Percentiles rank a stretch among this genome's conserved stretches.
These are phyloP conservation scores for Smutsia temminckii DNA, from an alignment of 2,797 vertebrate species.

Conservation along the genomic window DNA sequence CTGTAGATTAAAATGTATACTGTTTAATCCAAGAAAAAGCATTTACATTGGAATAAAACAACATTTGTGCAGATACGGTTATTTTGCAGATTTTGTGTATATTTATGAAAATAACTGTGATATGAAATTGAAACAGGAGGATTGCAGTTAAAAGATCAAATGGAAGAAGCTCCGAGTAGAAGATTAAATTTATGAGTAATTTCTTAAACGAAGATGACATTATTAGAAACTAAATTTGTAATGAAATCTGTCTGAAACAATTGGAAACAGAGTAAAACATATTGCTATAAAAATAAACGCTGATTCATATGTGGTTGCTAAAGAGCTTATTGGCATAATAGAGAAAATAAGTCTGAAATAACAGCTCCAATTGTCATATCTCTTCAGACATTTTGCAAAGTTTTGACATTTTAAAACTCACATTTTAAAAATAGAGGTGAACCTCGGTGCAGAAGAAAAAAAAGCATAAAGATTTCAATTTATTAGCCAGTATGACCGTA, in stretches of 20 bases:
- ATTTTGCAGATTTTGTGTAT: slow-evolving; percentile 44
- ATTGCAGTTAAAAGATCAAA: slow-evolving; percentile 32
- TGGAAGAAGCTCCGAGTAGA: slow-evolving; percentile 16
- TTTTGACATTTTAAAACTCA: slow-evolving; percentile 40
- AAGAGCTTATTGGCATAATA: not conserved
- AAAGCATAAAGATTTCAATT: not conserved
- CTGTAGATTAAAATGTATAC: slow-evolving; percentile 30
- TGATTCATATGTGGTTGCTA: slow-evolving; percentile 2
- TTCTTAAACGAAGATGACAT: slow-evolving; percentile 45
- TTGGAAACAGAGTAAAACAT: slow-evolving; percentile 43
- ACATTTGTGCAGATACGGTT: not conserved
- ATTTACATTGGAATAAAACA: slow-evolving; percentile 46
- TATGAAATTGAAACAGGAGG: slow-evolving; percentile 30
- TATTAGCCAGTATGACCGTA: not conserved
- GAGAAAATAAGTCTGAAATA: slow-evolving; percentile 34
- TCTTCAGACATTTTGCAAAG: slow-evolving; percentile 16
- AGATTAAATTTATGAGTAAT: slow-evolving; percentile 49
- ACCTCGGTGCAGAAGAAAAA: not conserved
- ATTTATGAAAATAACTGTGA: slow-evolving; percentile 51
- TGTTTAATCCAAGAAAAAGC: slow-evolving; percentile 19
- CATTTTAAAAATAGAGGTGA: slow-evolving; percentile 42
- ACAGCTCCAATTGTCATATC: not conserved
- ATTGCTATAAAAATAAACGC: not conserved
- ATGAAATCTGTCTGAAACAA: not conserved
- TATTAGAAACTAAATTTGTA: slow-evolving; percentile 33